phyloP scores from a whole-genome alignment of 2,113 vertebrate genomes.

The Ceuthmochares aereus region DNA sequence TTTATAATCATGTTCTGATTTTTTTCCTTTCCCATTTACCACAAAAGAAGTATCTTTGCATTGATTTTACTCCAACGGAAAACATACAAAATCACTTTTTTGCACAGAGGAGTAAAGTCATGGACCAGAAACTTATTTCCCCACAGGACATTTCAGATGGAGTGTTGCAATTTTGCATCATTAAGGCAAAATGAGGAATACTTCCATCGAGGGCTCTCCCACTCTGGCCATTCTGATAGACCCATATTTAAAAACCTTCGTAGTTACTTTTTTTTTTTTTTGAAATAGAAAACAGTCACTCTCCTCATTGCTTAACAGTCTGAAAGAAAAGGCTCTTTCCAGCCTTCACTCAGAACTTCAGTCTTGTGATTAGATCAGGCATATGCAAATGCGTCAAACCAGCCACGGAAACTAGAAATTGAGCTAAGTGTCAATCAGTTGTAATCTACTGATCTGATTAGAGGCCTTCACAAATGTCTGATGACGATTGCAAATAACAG shows the following conservation, averaged over 20 bases:
- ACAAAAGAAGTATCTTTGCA: conserved; percentile 66
- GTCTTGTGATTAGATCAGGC: conserved; percentile 62
- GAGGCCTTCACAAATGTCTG: conserved; percentile 87
- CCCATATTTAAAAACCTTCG: conserved; percentile 32
- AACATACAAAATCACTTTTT: conserved; percentile 54
- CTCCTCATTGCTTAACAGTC: conserved; percentile 59
- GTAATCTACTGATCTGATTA: conserved; percentile 89
- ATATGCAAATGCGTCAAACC: conserved; percentile 42
- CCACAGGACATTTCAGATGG: conserved; percentile 61
- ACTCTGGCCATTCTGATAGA: conserved; percentile 31
- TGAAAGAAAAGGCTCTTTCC: conserved; percentile 64
- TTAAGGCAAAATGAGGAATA: conserved; percentile 74
- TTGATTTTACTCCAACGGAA: conserved; percentile 60
- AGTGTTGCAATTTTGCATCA: conserved; percentile 72
- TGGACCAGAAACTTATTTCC: conserved; percentile 54
- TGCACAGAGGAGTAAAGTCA: conserved; percentile 70
- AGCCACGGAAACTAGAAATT: conserved; percentile 19
- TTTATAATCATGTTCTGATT: conserved; percentile 73
- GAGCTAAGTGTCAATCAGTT: conserved; percentile 89
- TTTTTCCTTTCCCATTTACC: conserved; percentile 67
- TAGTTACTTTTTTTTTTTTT: conserved; percentile 2
- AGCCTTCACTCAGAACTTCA: conserved; percentile 65
- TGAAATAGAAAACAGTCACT: conserved; percentile 64
- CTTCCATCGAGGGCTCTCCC: conserved; percentile 44
- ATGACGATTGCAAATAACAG: conserved; percentile 91